Conservation (phyloP, 2,797 vertebrate species). For the Hapalemur alaotrensis region DNA sequence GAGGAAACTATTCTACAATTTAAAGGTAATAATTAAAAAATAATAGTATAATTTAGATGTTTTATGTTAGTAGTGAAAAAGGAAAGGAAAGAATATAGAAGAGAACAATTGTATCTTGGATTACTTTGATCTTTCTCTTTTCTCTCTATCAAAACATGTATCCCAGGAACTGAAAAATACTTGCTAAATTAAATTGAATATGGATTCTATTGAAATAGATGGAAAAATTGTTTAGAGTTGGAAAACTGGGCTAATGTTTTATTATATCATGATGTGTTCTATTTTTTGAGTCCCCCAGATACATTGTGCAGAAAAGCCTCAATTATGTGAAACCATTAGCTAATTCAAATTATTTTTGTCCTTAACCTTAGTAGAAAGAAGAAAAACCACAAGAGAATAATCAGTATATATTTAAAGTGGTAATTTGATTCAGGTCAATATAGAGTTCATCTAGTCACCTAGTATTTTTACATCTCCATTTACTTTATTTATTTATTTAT, state of each 20-base stretch:
- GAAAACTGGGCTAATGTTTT: neutral
- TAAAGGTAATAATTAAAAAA: neutral
- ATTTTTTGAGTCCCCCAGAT: slow-evolving; percentile 25
- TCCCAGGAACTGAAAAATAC: neutral
- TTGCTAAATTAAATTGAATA: slow-evolving; percentile 14
- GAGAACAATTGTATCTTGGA: neutral
- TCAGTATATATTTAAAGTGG: neutral
- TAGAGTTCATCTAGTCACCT: neutral
- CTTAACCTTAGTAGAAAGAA: slow-evolving; percentile 1
- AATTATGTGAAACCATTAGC: neutral
- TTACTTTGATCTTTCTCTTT: neutral
- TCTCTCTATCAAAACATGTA: neutral
- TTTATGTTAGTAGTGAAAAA: neutral
- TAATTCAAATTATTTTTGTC: neutral
- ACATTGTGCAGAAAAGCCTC: neutral
- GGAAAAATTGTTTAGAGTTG: neutral
- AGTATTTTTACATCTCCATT: neutral
- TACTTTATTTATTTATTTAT: neutral
- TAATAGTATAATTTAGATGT: neutral
- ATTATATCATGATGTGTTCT: neutral
- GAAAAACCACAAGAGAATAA: neutral
- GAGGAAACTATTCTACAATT: neutral
- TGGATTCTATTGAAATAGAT: neutral
- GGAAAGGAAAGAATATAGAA: neutral
- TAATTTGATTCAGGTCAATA: neutral